A percentile compares a stretch with the other conserved stretches of the same genome.
Evolutionary conservation across 2,888 invertebrate genomes (phyloP).

Genomic region (Microplitis manilae): DNA sequence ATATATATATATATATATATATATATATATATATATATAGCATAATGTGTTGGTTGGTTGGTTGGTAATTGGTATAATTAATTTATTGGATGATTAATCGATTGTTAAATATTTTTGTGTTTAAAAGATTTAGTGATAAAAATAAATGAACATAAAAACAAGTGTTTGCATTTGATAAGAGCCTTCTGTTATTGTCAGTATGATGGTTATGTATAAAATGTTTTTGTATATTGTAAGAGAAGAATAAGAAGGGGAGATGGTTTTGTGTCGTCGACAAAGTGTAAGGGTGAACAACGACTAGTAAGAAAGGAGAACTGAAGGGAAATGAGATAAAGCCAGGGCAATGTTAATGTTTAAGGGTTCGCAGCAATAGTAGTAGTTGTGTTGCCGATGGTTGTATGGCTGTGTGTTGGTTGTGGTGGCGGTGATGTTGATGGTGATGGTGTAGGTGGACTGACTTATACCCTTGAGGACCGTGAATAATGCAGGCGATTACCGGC

Average conservation of each 20-base stretch:
- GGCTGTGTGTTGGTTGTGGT: background rate
- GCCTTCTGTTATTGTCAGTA: slow-evolving; percentile 3
- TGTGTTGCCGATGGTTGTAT: background rate
- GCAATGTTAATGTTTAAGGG: slow-evolving; percentile 44
- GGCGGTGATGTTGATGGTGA: background rate
- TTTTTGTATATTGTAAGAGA: background rate
- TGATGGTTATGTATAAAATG: background rate
- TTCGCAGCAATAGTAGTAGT: slow-evolving; percentile 16
- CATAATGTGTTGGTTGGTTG: background rate
- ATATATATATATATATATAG: background rate
- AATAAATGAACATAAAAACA: background rate
- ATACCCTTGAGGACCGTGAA: slow-evolving; percentile 51
- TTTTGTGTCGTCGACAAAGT: slow-evolving; percentile 8
- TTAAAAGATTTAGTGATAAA: background rate
- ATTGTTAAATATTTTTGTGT: background rate
- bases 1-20: too few species aligned
- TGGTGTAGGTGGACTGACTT: slow-evolving; percentile 46
- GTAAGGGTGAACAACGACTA: slow-evolving; percentile 30
- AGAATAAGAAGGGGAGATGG: background rate
- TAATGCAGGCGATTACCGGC: slow-evolving; percentile 57
- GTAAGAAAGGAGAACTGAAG: slow-evolving; percentile 25
- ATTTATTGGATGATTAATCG: background rate
- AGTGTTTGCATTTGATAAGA: background rate
- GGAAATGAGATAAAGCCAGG: slow-evolving; percentile 49
- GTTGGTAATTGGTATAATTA: background rate